Conservation (phyloP, 1,140 invertebrate genomes). For the Asbolus verrucosus region DNA sequence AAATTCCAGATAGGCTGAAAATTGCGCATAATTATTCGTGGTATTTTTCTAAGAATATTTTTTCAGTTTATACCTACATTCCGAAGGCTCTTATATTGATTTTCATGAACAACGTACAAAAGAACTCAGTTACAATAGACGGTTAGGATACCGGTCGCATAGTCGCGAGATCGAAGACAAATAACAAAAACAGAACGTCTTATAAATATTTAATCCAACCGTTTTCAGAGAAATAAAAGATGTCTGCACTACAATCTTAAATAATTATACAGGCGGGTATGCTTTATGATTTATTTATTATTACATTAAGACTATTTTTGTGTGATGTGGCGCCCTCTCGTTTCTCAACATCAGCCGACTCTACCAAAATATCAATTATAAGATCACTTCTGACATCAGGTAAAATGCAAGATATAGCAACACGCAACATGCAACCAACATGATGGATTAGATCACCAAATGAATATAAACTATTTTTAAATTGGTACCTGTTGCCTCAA, state of each 20-base stretch:
- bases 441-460: slow-evolving; percentile 9
- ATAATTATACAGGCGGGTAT: slow-evolving; percentile 13
- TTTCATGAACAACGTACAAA: not conserved
- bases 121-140: slow-evolving; percentile 20
- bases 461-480: slow-evolving; percentile 4
- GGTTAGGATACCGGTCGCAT: not conserved
- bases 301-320: no score
- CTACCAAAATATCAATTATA: slow-evolving; percentile 1
- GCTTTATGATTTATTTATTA: slow-evolving; percentile 17
- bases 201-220: slow-evolving; percentile 33
- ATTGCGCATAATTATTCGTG: no score
- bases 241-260: slow-evolving; percentile 3
- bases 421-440: not conserved
- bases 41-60: no score
- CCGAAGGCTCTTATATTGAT: not conserved
- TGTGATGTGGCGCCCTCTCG: no score
- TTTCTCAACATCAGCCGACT: no score
- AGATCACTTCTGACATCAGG: slow-evolving; percentile 5
- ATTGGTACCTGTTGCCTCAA: slow-evolving; percentile 20
- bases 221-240: slow-evolving; percentile 17
- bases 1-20: no score
- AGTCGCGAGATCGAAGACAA: slow-evolving; percentile 2
- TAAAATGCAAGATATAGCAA: not conserved
- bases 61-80: not conserved
- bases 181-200: slow-evolving; percentile 25